phyloP scores from a whole-genome alignment of 2,888 invertebrate genomes.

The Athripsodes cinereus region DNA sequence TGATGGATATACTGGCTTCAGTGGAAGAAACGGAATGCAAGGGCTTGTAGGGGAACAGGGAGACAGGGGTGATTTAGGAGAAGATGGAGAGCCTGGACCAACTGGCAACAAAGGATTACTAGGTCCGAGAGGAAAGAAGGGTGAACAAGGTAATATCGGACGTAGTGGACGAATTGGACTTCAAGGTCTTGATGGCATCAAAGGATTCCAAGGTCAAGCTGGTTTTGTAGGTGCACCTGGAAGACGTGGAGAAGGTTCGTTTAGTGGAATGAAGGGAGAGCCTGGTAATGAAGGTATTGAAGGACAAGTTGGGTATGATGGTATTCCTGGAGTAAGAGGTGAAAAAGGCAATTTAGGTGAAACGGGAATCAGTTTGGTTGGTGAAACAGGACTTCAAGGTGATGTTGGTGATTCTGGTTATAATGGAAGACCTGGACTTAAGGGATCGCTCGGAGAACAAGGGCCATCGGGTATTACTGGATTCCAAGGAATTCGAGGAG shows the following conservation, averaged over 20 bases:
- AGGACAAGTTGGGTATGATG: constrained; percentile 51
- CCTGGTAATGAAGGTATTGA: constrained; percentile 45
- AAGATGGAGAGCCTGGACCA: constrained; percentile 50
- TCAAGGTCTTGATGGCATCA: constrained; percentile 48
- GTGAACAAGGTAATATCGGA: constrained; percentile 50
- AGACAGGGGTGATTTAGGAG: constrained; percentile 47
- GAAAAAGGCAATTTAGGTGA: constrained; percentile 53
- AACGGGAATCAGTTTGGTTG: constrained; percentile 47
- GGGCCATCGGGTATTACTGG: constrained; percentile 48
- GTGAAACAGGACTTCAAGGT: constrained; percentile 54
- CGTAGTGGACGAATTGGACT: constrained; percentile 19
- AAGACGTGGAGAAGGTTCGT: constrained; percentile 53
- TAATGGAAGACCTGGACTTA: constrained; percentile 45
- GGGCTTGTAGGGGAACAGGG: constrained; percentile 47
- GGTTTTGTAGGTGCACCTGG: constrained; percentile 51
- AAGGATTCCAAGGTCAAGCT: constrained; percentile 48
- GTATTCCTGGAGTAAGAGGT: constrained; percentile 44
- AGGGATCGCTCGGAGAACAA: constrained; percentile 51
- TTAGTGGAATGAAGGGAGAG: constrained; percentile 59
- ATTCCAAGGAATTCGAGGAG: constrained; percentile 44
- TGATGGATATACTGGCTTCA: constrained; percentile 26
- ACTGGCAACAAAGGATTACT: constrained; percentile 44
- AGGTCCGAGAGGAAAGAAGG: constrained; percentile 49
- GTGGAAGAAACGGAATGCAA: constrained; percentile 40
- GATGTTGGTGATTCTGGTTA: constrained; percentile 49